These are phyloP conservation scores for Trachymyrmex septentrionalis DNA, from an alignment of 1,140 invertebrate genomes.

Conservation along the genomic window DNA sequence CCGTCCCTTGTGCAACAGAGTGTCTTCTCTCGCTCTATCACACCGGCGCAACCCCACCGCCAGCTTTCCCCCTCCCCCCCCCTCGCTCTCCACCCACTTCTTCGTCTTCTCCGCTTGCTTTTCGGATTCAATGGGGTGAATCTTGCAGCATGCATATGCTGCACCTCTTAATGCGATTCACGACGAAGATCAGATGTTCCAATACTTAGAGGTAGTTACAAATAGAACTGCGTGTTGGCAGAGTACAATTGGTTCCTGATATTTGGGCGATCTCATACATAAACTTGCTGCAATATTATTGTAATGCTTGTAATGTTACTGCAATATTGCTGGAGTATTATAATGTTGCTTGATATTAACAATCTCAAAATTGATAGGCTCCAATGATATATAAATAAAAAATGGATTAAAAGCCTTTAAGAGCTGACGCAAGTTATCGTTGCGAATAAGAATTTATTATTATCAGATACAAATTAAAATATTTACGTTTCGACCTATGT, in stretches of 20 bases:
- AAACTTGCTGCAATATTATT: no score
- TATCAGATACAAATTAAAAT: no score
- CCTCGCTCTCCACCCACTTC: neutral
- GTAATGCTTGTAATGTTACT: no score
- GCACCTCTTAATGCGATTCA: slow-evolving; percentile 30
- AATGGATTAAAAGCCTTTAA: no score
- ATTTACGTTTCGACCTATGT: no score
- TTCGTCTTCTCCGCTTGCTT: slow-evolving; percentile 63
- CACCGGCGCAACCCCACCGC: slow-evolving; percentile 67
- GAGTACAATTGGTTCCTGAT: neutral
- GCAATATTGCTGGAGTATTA: no score
- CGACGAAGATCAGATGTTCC: slow-evolving; percentile 15
- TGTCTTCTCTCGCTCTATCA: slow-evolving; percentile 63
- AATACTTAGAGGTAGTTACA: neutral
- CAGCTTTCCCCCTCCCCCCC: slow-evolving; percentile 61
- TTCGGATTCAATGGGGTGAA: slow-evolving; percentile 71
- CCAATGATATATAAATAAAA: no score
- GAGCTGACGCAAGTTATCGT: no score
- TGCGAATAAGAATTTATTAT: no score
- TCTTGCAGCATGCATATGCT: slow-evolving; percentile 36
- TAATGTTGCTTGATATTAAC: no score
- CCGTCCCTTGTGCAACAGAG: slow-evolving; percentile 40
- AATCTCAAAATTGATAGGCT: no score
- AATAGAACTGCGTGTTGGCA: neutral
- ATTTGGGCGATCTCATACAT: neutral